Conservation (phyloP, 2,113 vertebrate genomes). For the Bostrychus sinensis region DNA sequence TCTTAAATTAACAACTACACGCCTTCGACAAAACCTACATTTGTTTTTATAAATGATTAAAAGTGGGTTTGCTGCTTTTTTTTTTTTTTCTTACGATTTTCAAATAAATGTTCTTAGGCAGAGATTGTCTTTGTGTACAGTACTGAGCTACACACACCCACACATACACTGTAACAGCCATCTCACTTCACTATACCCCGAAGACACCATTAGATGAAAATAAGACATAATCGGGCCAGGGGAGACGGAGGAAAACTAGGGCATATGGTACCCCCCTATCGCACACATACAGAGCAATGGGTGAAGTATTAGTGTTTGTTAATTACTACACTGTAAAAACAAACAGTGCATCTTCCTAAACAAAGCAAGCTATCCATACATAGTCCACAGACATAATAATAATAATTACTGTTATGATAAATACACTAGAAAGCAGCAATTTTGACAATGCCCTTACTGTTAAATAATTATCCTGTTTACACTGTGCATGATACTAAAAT, state of each 20-base stretch:
- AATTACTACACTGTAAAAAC: slow-evolving; percentile 35
- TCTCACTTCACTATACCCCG: slow-evolving; percentile 27
- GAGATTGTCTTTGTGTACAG: background rate
- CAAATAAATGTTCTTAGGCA: slow-evolving; percentile 21
- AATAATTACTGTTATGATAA: too few relatives aligned
- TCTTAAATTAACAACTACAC: background rate
- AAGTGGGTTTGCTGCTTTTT: background rate
- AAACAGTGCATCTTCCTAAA: background rate
- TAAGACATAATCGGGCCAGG: slow-evolving; percentile 66
- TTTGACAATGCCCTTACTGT: too few relatives aligned
- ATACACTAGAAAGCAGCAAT: too few relatives aligned
- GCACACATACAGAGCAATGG: slow-evolving; percentile 20
- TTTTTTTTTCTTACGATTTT: background rate
- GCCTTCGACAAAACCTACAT: background rate
- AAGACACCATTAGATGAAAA: slow-evolving; percentile 51
- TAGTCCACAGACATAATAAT: too few relatives aligned
- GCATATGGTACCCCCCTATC: slow-evolving; percentile 25
- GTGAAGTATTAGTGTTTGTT: slow-evolving; percentile 59
- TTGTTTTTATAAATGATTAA: slow-evolving; percentile 23
- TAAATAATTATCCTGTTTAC: too few relatives aligned
- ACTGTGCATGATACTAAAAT: too few relatives aligned
- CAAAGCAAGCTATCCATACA: background rate
- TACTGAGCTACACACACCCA: slow-evolving; percentile 15
- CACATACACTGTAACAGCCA: slow-evolving; percentile 11
- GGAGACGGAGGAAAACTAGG: slow-evolving; percentile 57